Conservation (phyloP, 2,113 vertebrate species). For the Pleuronectes platessa region DNA sequence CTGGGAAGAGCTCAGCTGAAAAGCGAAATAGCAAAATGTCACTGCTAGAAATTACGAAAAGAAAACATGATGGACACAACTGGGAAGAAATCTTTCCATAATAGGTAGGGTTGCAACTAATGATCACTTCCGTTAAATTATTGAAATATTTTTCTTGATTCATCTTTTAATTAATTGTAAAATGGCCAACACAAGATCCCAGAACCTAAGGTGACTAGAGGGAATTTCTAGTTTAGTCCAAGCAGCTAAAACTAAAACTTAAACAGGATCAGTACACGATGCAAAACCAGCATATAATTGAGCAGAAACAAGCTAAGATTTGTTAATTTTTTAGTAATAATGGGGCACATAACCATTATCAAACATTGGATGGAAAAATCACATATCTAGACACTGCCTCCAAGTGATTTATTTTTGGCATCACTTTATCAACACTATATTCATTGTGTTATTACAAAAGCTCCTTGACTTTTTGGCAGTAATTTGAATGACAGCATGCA, state of each 20-base stretch:
- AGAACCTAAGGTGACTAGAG: neutral
- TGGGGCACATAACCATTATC: neutral
- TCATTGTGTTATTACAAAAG: too few species aligned
- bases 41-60: conserved; percentile 19
- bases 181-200: neutral
- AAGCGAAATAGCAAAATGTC: neutral
- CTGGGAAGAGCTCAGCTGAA: neutral
- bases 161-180: neutral
- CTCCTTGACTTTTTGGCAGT: too few species aligned
- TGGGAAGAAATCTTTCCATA: neutral
- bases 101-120: neutral
- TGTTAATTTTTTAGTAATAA: too few species aligned
- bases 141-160: neutral
- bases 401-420: neutral
- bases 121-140: neutral
- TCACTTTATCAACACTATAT: too few species aligned
- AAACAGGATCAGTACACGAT: too few species aligned
- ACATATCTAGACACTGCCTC: neutral
- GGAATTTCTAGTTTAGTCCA: neutral
- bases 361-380: neutral
- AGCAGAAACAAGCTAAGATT: too few species aligned
- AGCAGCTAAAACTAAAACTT: neutral
- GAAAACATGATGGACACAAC: conserved; percentile 1
- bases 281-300: too few species aligned
- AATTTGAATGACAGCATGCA: too few species aligned